Percentiles rank a stretch among this genome's conserved stretches.
phyloP scores from a whole-genome alignment of 2,113 vertebrate genomes.

The Tapirus terrestris region DNA sequence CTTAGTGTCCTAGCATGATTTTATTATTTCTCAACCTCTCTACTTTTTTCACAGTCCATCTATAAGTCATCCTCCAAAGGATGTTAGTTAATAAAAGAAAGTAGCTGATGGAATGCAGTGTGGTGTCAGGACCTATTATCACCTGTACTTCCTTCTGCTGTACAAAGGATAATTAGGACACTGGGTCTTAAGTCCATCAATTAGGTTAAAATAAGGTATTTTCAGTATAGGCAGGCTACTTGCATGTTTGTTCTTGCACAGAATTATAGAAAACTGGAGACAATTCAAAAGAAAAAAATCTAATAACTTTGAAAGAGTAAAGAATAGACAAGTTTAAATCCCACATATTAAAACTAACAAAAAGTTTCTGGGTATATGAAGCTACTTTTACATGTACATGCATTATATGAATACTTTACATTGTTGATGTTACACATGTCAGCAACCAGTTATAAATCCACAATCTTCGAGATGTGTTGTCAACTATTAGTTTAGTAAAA shows the following conservation, averaged over 20 bases:
- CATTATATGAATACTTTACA: not conserved
- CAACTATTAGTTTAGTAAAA: not conserved
- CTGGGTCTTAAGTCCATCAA: not conserved
- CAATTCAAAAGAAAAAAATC: not conserved
- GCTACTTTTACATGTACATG: not conserved
- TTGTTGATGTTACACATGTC: not conserved
- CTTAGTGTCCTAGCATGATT: slow-evolving; percentile 54
- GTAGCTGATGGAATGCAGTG: not conserved
- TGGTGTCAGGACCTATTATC: not conserved
- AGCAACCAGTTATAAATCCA: not conserved
- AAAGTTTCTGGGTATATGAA: not conserved
- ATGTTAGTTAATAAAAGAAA: slow-evolving; percentile 49
- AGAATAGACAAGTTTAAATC: not conserved
- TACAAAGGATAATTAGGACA: not conserved
- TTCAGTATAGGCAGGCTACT: not conserved
- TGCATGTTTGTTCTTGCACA: not conserved
- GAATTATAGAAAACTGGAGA: slow-evolving; percentile 41
- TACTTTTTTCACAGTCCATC: slow-evolving; percentile 36
- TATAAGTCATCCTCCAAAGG: slow-evolving; percentile 41
- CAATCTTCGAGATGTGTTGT: not conserved
- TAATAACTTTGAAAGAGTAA: slow-evolving; percentile 6
- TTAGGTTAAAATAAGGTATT: slow-evolving; percentile 34
- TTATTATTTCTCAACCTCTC: slow-evolving; percentile 51
- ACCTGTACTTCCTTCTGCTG: not conserved
- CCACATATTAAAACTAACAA: not conserved